Evolutionary conservation across 2,797 vertebrate genomes (phyloP).

Genomic region (Syndactyla subalaris): DNA sequence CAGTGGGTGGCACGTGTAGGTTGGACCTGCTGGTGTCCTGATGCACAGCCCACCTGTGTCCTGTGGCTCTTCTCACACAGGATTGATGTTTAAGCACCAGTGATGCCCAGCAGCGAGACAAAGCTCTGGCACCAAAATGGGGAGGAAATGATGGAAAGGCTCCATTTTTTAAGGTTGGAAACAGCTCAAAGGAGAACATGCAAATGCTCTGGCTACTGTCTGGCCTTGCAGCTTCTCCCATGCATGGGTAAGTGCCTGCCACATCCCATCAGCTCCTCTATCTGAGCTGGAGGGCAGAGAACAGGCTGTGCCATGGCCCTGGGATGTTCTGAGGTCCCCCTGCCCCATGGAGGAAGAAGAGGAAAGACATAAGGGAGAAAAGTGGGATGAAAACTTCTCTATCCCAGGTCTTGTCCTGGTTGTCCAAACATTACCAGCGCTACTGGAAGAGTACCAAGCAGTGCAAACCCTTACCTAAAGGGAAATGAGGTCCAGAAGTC

Average conservation of each 20-base stretch:
- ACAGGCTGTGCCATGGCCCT: not conserved
- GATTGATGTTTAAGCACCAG: not conserved
- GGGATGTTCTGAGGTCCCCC: not conserved
- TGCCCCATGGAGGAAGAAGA: not conserved
- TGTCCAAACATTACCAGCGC: not conserved
- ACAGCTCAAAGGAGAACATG: not conserved
- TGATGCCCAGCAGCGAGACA: not conserved
- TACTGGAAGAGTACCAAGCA: not conserved
- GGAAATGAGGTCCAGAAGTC: not conserved
- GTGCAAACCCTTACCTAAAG: not conserved
- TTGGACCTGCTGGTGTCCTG: not conserved
- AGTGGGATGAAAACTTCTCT: not conserved
- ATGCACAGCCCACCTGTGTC: not conserved
- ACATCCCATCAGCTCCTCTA: accelerated
- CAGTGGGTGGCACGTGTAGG: not conserved
- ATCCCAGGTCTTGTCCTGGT: not conserved
- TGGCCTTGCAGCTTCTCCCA: not conserved
- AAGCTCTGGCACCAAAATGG: not conserved
- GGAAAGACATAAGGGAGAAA: not conserved
- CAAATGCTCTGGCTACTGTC: not conserved
- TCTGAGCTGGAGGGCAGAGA: not conserved
- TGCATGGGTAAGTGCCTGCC: not conserved
- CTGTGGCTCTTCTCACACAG: not conserved
- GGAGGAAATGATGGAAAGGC: not conserved
- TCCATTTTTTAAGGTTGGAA: not conserved